phyloP scores from a whole-genome alignment of 2,113 vertebrate genomes.

The Atlantisia rogersi region DNA sequence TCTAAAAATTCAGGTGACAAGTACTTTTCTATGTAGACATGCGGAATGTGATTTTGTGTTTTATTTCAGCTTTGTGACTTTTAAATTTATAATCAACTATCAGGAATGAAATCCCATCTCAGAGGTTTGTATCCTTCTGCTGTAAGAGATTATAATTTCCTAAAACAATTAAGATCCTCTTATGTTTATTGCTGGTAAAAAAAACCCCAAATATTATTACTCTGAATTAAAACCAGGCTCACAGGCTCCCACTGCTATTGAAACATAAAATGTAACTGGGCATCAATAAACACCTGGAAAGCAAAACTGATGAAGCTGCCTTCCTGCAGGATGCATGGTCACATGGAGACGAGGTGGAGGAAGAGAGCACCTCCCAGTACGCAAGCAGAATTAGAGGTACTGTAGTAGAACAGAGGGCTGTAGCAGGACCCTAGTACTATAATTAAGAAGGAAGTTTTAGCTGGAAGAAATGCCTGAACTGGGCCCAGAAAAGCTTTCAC shows the following conservation, averaged over 20 bases:
- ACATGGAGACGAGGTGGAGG: neutral
- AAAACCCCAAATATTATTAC: neutral
- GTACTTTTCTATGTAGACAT: neutral
- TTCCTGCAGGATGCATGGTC: neutral
- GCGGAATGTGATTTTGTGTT: neutral
- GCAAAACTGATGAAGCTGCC: neutral
- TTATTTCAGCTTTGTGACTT: neutral
- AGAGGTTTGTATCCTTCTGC: neutral
- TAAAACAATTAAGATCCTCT: neutral
- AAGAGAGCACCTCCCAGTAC: neutral
- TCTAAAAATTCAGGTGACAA: neutral
- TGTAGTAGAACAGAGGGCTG: neutral
- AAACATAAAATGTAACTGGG: neutral
- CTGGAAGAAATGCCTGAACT: neutral
- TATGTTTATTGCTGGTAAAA: neutral
- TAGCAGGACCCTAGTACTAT: neutral
- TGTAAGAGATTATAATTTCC: neutral
- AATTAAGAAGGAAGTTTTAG: neutral
- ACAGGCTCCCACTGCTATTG: neutral
- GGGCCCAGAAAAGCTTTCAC: neutral
- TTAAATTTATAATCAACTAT: neutral
- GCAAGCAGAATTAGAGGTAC: neutral
- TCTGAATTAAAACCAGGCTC: neutral
- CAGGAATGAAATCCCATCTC: neutral
- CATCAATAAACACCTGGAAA: neutral